Evolutionary conservation across 2,888 invertebrate genomes (phyloP).

Genomic region (Thelaira solivaga): DNA sequence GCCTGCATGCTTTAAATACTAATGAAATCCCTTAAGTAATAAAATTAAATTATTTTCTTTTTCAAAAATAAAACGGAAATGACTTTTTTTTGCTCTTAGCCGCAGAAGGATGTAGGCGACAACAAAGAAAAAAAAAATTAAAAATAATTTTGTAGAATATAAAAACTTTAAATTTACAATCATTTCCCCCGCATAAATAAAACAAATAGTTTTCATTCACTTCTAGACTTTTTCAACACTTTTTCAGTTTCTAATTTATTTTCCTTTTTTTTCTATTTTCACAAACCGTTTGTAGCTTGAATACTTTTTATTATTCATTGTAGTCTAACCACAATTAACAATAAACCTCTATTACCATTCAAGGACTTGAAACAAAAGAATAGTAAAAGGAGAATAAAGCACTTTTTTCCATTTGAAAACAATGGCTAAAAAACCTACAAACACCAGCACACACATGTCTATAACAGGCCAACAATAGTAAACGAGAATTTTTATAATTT

Average conservation of each 20-base stretch:
- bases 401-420: conserved; percentile 14
- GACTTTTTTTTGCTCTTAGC: conserved; percentile 1
- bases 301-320: conserved; percentile 40
- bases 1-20: neutral
- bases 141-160: too few species aligned
- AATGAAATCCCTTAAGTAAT: neutral
- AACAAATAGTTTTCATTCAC: conserved; percentile 56
- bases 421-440: neutral
- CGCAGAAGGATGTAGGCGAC: conserved; percentile 6
- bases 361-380: conserved; percentile 46
- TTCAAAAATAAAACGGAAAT: conserved; percentile 30
- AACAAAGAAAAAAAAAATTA: neutral
- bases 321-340: conserved; percentile 58
- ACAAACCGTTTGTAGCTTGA: conserved; percentile 46
- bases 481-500: conserved; percentile 60
- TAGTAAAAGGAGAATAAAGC: conserved; percentile 11
- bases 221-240: conserved; percentile 21
- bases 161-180: conserved; percentile 26
- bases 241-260: too few species aligned
- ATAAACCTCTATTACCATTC: conserved; percentile 61
- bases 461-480: conserved; percentile 11
- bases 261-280: conserved; percentile 10
- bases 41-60: neutral
- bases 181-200: conserved; percentile 39
- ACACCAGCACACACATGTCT: neutral